Evolutionary conservation across 2,888 invertebrate species (phyloP).

Genomic region (Erannis defoliaria): DNA sequence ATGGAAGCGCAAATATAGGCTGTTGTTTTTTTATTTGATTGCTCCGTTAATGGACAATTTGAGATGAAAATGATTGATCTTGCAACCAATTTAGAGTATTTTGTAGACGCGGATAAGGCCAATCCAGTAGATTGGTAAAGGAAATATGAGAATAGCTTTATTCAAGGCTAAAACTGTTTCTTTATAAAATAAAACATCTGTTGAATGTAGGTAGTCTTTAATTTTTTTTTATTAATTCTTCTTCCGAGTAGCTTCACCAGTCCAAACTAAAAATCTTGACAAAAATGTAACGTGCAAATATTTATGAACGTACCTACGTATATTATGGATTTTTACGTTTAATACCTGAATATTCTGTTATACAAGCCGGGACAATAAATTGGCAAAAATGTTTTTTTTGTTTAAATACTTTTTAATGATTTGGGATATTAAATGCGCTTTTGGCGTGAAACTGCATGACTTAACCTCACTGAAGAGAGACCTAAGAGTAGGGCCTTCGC

Average conservation of each 20-base stretch:
- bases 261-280: too few species aligned
- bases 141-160: conserved; percentile 38
- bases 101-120: conserved; percentile 40
- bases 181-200: conserved; percentile 15
- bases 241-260: not conserved
- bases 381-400: too few species aligned
- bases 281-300: too few species aligned
- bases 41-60: conserved; percentile 23
- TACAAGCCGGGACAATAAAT: too few species aligned
- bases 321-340: too few species aligned
- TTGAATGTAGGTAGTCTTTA: not conserved
- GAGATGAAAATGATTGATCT: conserved; percentile 27
- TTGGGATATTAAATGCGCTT: too few species aligned
- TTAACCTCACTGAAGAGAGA: too few species aligned
- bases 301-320: too few species aligned
- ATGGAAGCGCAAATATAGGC: conserved; percentile 19
- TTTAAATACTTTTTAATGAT: too few species aligned
- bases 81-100: conserved; percentile 30
- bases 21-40: conserved; percentile 22
- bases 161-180: conserved; percentile 33
- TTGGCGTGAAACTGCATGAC: too few species aligned
- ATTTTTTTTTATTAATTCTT: not conserved
- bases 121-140: conserved; percentile 38
- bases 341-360: too few species aligned
- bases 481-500: too few species aligned